These are phyloP conservation scores for Ceratosolen fusciceps DNA, from an alignment of 1,140 invertebrate genomes.

Conservation along the genomic window DNA sequence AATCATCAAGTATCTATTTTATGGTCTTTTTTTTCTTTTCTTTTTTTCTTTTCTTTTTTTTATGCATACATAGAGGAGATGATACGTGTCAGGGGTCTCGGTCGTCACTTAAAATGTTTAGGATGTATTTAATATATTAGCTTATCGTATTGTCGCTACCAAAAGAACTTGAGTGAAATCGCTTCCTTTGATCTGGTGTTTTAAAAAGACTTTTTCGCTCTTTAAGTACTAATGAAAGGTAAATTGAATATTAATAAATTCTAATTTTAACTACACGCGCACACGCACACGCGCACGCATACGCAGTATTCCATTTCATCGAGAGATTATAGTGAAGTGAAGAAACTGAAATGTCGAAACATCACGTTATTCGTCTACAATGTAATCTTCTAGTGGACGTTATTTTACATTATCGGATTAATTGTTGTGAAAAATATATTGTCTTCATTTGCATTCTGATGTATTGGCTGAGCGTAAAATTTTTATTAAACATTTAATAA, in stretches of 20 bases:
- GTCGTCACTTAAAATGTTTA: too few relatives aligned
- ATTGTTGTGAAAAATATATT: not conserved
- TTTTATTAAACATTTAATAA: not conserved
- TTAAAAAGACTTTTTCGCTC: too few relatives aligned
- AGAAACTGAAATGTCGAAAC: not conserved
- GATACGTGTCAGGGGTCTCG: too few relatives aligned
- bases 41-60: too few relatives aligned
- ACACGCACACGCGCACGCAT: too few relatives aligned
- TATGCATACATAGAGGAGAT: too few relatives aligned
- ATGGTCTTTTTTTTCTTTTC: too few relatives aligned
- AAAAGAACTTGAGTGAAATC: too few relatives aligned
- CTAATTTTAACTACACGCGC: not conserved
- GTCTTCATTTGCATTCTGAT: not conserved
- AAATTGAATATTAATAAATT: not conserved
- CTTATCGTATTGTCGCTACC: too few relatives aligned
- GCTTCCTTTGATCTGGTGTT: too few relatives aligned
- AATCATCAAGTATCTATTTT: too few relatives aligned
- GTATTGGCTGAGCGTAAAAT: not conserved
- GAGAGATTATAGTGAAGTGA: not conserved
- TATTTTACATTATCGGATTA: not conserved
- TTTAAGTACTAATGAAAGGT: not conserved
- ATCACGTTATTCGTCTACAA: not conserved
- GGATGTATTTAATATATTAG: too few relatives aligned
- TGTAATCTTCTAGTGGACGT: not conserved
- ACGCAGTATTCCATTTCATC: not conserved